These are phyloP conservation scores for Pseudolaguvia tuberculata DNA, from an alignment of 2,113 vertebrate species.

Conservation along the genomic window DNA sequence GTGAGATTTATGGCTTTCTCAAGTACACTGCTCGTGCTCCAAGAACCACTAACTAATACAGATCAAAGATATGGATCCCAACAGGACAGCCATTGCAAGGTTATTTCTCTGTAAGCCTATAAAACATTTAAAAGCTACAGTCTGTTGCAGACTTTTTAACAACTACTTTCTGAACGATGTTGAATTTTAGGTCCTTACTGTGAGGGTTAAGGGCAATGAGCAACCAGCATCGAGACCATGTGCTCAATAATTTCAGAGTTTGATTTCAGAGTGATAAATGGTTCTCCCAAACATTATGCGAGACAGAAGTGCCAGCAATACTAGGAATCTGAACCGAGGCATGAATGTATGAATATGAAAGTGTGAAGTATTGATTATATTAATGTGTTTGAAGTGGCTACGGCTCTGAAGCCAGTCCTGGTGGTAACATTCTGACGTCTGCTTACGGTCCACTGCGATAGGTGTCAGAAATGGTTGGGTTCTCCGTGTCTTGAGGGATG, in stretches of 20 bases:
- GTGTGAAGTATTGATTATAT: slow-evolving; percentile 64
- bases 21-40: slow-evolving; percentile 29
- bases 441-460: slow-evolving; percentile 46
- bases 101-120: slow-evolving; percentile 49
- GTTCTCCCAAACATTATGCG: slow-evolving; percentile 35
- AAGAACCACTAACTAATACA: slow-evolving; percentile 54
- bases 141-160: slow-evolving; percentile 35
- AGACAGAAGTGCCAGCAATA: slow-evolving; percentile 12
- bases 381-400: slow-evolving; percentile 52
- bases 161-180: slow-evolving; percentile 28
- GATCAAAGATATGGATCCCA: slow-evolving; percentile 62
- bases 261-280: slow-evolving; percentile 48
- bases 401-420: slow-evolving; percentile 51
- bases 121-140: slow-evolving; percentile 48
- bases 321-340: slow-evolving; percentile 33
- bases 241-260: slow-evolving; percentile 44
- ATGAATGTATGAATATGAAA: slow-evolving; percentile 65
- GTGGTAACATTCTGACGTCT: slow-evolving; percentile 55
- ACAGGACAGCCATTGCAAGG: slow-evolving; percentile 56
- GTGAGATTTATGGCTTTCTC: slow-evolving; percentile 50
- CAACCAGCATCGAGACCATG: slow-evolving; percentile 9
- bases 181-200: slow-evolving; percentile 31
- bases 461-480: slow-evolving; percentile 51
- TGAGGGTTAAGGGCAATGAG: slow-evolving; percentile 42
- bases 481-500: slow-evolving; percentile 58